Evolutionary conservation across 2,888 invertebrate genomes (phyloP).

Genomic region (Sipunculus nudus): DNA sequence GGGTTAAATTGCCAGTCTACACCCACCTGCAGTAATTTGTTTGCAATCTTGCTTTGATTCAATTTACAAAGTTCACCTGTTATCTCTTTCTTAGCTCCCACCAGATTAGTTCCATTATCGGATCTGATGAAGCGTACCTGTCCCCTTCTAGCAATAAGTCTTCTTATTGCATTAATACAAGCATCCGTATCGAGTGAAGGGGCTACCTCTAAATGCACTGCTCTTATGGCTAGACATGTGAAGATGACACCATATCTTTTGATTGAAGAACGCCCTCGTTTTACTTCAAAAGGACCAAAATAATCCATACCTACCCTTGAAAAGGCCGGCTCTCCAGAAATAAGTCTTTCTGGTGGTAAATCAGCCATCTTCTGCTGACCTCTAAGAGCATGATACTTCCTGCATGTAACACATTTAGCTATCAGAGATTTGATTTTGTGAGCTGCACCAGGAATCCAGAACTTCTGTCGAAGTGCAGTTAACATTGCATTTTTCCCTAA

Average conservation of each 20-base stretch:
- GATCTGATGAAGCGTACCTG: background rate
- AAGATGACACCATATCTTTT: background rate
- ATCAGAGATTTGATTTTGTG: too few relatives aligned
- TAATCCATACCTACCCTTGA: background rate
- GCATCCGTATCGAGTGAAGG: background rate
- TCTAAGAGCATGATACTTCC: too few relatives aligned
- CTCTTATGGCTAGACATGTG: background rate
- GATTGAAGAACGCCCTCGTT: background rate
- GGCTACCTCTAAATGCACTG: slow-evolving; percentile 5
- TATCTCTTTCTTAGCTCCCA: background rate
- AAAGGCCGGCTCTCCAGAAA: background rate
- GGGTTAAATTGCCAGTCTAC: slow-evolving; percentile 7
- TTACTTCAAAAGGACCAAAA: slow-evolving; percentile 1
- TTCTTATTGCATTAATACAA: slow-evolving; percentile 3
- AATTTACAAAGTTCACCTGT: background rate
- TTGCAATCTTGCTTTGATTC: background rate
- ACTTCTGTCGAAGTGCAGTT: background rate
- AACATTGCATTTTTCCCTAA: background rate
- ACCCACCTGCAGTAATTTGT: background rate
- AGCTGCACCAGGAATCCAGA: slow-evolving; percentile 3
- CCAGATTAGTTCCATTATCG: slow-evolving; percentile 4
- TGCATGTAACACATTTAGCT: too few relatives aligned
- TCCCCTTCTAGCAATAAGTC: slow-evolving; percentile 7
- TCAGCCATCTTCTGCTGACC: too few relatives aligned
- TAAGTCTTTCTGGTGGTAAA: background rate